A percentile compares a stretch with the other conserved stretches of the same genome.
These are phyloP conservation scores for Carterocephalus palaemon DNA, from an alignment of 2,888 invertebrate species.

Conservation along the genomic window DNA sequence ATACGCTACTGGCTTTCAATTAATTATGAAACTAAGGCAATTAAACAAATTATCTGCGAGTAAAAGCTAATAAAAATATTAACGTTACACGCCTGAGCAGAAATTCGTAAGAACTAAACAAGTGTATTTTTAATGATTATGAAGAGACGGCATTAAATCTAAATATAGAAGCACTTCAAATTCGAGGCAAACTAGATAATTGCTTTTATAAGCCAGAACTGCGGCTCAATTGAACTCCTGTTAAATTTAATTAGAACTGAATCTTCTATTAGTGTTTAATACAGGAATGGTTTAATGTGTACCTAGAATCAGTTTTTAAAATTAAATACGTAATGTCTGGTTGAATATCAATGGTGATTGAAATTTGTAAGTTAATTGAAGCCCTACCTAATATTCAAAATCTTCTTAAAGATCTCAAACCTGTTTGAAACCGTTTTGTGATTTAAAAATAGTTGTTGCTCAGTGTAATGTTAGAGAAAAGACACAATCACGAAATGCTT, in stretches of 20 bases:
- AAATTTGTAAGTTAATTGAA: background rate
- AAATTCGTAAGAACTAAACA: background rate
- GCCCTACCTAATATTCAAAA: background rate
- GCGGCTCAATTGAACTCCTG: no score
- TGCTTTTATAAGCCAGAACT: no score
- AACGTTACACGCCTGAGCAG: no score
- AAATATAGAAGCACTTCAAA: constrained; percentile 9
- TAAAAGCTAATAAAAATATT: no score
- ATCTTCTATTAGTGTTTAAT: no score
- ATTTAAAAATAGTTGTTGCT: constrained; percentile 62
- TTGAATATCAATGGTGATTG: background rate
- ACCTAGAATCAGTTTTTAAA: no score
- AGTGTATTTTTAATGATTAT: background rate
- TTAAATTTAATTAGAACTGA: no score
- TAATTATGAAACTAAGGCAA: no score
- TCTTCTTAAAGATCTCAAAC: background rate
- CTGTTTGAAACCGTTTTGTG: constrained; percentile 41
- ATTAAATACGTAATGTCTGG: no score
- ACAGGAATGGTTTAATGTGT: no score
- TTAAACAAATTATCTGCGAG: no score
- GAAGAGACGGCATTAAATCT: constrained; percentile 3
- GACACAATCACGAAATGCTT: constrained; percentile 65
- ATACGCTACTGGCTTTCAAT: no score
- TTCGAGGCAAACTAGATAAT: background rate
- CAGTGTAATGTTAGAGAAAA: constrained; percentile 56